Evolutionary conservation across 2,113 vertebrate genomes (phyloP), one percentile per base, ranked within the genome.

Genomic region (Corydoras maculifer): DNA sequence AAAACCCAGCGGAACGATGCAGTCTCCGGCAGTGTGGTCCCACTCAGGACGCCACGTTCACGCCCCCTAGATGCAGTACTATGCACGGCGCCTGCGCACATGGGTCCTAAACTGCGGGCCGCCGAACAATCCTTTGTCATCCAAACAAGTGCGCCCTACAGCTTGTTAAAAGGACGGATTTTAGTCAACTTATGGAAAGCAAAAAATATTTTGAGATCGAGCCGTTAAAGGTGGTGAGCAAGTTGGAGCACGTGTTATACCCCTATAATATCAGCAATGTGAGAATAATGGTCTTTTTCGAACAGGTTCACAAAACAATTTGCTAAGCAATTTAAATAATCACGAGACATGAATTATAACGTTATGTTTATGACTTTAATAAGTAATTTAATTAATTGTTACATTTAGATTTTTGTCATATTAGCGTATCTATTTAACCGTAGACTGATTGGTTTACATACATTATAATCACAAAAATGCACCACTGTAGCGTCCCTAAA

Each of bases 51-150:
- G 92, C 93, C 94, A 94, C 95, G 92, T 93, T 94, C 90, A 93
- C 94, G 93, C 95, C 94, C 95, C 95, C 94, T 94, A 92, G 92
- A 92, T 95, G 93, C 93, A 86, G 93, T 91, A 90, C 83, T 85
- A 75, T 74, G 80, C 60, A 85, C 81, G 82, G 81, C 91, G 91
- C 94, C 86, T 95, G 94, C 94, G 95, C 83, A 82, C 80, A 49
- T 9, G 68, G 13, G 3, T 7, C 10, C 32, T 3, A 29, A 9
- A 62, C 4, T 5, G 5, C 10, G 8, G 58, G 3, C 31, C 58
- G 61, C 62, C 51, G 54, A 18, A 68, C 69, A 64, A 59, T 50
- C 67, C 12, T 35, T 14, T 58, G 7, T 7, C 30, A 3, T 57
- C 57, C 60, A 58, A 1, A 60, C 6, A 15, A 60, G 68, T 11